Conservation (phyloP, 2,113 vertebrate species). For the Microcebus jonahi region DNA sequence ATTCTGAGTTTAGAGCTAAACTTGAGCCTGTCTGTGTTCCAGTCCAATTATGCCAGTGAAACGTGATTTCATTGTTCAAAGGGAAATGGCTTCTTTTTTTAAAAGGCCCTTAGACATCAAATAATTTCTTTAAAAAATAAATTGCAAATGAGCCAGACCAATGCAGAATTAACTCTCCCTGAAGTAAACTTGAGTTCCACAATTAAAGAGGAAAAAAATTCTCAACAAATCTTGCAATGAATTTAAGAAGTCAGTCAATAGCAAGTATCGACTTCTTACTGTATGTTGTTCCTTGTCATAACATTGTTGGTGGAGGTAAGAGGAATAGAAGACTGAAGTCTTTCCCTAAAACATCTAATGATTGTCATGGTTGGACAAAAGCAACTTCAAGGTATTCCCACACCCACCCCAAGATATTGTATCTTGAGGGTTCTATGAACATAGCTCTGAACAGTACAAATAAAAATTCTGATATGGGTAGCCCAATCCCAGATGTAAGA, state of each 20-base stretch:
- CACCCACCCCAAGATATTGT: not conserved
- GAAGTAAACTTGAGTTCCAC: slow-evolving; percentile 53
- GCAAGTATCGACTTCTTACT: not conserved
- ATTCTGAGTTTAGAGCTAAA: slow-evolving; percentile 74
- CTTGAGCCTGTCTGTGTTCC: slow-evolving; percentile 63
- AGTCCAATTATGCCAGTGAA: slow-evolving; percentile 72
- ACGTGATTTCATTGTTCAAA: slow-evolving; percentile 78
- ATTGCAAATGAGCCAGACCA: slow-evolving; percentile 56
- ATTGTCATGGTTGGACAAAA: not conserved
- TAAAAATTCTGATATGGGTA: not conserved
- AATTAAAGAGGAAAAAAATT: slow-evolving; percentile 49
- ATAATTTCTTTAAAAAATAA: slow-evolving; percentile 72
- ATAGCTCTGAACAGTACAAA: not conserved
- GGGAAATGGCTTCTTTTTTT: slow-evolving; percentile 55
- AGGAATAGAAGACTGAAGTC: not conserved
- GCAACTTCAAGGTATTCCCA: not conserved
- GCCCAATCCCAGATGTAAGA: not conserved
- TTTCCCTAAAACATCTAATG: not conserved
- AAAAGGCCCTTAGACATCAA: slow-evolving; percentile 60
- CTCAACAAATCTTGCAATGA: slow-evolving; percentile 23
- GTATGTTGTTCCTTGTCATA: not conserved
- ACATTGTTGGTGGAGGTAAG: accelerated
- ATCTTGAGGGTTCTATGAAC: not conserved
- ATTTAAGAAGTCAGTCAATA: slow-evolving; percentile 47
- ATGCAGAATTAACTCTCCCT: slow-evolving; percentile 49